phyloP scores from a whole-genome alignment of 2,113 vertebrate species.

The Caranx melampygus region DNA sequence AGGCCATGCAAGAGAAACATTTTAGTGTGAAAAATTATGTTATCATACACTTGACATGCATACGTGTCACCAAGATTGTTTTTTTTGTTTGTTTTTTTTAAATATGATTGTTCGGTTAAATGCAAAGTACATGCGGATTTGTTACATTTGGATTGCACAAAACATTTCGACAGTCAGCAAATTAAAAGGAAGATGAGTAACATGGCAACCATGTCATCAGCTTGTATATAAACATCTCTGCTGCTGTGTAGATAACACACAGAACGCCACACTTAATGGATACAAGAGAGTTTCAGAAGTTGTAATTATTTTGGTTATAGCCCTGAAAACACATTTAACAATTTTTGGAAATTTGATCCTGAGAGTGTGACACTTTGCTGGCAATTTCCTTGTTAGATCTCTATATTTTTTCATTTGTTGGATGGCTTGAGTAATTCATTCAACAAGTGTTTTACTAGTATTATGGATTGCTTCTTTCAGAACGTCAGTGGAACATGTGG shows the following conservation, averaged over 20 bases:
- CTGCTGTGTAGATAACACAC: not conserved
- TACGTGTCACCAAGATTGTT: too few relatives aligned
- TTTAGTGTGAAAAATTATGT: not conserved
- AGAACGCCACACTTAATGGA: not conserved
- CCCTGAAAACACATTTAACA: not conserved
- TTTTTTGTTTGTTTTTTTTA: too few relatives aligned
- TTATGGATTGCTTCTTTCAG: slow-evolving; percentile 74
- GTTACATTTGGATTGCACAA: not conserved
- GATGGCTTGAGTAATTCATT: not conserved
- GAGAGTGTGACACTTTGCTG: not conserved
- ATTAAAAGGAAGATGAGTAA: not conserved
- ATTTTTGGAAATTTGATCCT: not conserved
- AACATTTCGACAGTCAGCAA: not conserved
- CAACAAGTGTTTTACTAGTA: slow-evolving; percentile 1
- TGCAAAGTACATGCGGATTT: not conserved
- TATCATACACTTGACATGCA: too few relatives aligned
- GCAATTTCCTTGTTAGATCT: not conserved
- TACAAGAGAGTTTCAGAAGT: not conserved
- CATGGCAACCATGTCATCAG: not conserved
- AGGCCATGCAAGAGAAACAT: not conserved
- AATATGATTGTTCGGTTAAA: not conserved
- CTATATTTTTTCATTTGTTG: not conserved
- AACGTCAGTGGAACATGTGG: slow-evolving; percentile 99
- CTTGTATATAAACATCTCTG: not conserved
- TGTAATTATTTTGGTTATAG: not conserved